Base-by-base conservation (phyloP, 2,797 vertebrate genomes). In the Leuciscus waleckii region DNA sequence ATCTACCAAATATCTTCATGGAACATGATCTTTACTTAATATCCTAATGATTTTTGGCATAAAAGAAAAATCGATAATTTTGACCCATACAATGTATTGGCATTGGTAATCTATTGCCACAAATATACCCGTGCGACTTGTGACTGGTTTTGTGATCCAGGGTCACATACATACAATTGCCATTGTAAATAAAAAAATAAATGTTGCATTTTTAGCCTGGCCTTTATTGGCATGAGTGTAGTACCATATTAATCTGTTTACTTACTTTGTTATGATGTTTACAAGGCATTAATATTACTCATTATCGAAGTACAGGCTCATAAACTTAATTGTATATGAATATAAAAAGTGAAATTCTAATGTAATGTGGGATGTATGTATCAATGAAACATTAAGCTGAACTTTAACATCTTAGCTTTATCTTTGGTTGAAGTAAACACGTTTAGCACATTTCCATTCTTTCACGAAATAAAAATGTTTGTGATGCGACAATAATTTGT, bases 401-500 rank as follows among this genome's bases (percentile, higher is more conserved):
- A 58, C 54, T 75, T 54, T 13, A n/a, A 32, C 21, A n/a, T 58
- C 14, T 17, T 56, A 29, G 26, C 67, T 56, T 70, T 71, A 81
- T 10, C 35, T 29, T 21, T 16, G 49, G 46, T 49, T 75, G 46
- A 49, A 49, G 14, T 10, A 21, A 74, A 37, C 1, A 4, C 2
- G 4, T 19, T 82, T 29, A 29, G 26, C 10, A 61, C 37, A 61
- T 80, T 54, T 81, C 11, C 9, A 21, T n/a, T 73, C 61, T 35
- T n/a, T 32, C 54, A 39, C 0, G 0, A 39, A 41, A 63, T 17
- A 65, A 71, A 58, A 71, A 82, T 16, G n/a, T 35, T 46, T 29
- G 21, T 19, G 56, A 74, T 82, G 41, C 29, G 65, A 74, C 70
- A 49, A 26, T 37, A 41, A 41, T 78, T 61, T 41, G 54, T 32